These are phyloP conservation scores for Enteromius argenteus DNA, from an alignment of 2,797 vertebrate species.

Conservation along the genomic window DNA sequence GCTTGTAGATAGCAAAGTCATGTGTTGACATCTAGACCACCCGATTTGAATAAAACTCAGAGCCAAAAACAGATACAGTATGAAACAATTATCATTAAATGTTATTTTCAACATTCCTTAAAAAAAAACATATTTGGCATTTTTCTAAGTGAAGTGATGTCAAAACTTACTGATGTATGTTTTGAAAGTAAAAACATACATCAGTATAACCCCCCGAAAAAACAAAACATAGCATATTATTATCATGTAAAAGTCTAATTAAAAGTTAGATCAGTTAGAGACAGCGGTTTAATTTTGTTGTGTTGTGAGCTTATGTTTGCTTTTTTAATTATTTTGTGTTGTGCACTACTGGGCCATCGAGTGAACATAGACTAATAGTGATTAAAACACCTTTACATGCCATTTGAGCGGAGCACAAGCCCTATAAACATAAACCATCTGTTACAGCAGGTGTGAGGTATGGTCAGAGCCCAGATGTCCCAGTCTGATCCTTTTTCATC, in stretches of 20 bases:
- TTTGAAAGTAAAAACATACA: neutral
- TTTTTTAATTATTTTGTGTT: too few relatives aligned
- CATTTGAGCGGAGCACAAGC: slow-evolving; percentile 13
- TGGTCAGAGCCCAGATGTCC: neutral
- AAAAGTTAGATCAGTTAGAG: neutral
- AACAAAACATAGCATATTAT: neutral
- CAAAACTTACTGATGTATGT: too few relatives aligned
- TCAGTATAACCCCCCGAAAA: too few relatives aligned
- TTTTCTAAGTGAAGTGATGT: neutral
- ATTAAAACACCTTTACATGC: slow-evolving; percentile 1
- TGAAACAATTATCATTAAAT: neutral
- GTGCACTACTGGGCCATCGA: neutral
- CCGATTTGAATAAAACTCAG: neutral
- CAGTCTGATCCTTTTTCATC: slow-evolving; percentile 21
- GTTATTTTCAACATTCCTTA: neutral
- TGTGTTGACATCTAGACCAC: slow-evolving; percentile 5
- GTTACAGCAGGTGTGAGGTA: slow-evolving; percentile 6
- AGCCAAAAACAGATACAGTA: neutral
- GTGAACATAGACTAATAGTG: neutral
- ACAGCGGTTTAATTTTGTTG: neutral
- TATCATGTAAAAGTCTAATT: neutral
- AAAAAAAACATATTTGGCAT: neutral
- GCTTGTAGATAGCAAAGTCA: slow-evolving; percentile 30
- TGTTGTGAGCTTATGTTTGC: too few relatives aligned
- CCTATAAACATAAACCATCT: slow-evolving; percentile 34